Percentiles rank a stretch among this genome's conserved stretches.
Conservation (phyloP, 2,888 invertebrate species). For the Ellobium chinense region DNA sequence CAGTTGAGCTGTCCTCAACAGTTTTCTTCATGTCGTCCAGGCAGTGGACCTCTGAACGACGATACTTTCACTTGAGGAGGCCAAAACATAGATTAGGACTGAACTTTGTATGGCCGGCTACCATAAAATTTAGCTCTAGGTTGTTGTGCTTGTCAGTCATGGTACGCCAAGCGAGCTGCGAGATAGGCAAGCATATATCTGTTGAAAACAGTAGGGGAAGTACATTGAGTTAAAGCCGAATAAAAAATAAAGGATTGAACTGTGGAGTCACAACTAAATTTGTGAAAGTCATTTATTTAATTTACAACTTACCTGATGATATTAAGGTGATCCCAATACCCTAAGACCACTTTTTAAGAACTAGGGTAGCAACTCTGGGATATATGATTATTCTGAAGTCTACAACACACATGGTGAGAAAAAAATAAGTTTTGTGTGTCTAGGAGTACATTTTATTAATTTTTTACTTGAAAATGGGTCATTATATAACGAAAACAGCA, state of each 20-base stretch:
- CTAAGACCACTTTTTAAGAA: no score
- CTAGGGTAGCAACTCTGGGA: no score
- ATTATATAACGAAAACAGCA: no score
- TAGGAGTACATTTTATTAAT: no score
- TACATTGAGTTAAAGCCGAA: neutral
- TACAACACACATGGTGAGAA: no score
- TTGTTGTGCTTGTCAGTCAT: neutral
- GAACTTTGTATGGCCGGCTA: neutral
- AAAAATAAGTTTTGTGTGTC: no score
- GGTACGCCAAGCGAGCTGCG: neutral
- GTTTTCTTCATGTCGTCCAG: neutral
- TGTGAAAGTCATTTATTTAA: neutral
- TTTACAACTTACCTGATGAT: neutral
- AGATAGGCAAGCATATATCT: neutral
- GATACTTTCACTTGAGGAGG: neutral
- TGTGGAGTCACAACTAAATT: neutral
- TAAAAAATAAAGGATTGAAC: neutral
- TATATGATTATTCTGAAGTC: no score
- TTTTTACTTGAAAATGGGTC: no score
- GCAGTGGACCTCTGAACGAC: neutral
- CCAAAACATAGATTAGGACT: neutral
- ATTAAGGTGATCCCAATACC: no score
- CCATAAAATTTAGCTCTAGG: neutral
- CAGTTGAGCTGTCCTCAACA: neutral
- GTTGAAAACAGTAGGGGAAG: neutral